These are phyloP conservation scores for Brachyhypopomus gauderio DNA, from an alignment of 2,113 vertebrate species.

Conservation along the genomic window DNA sequence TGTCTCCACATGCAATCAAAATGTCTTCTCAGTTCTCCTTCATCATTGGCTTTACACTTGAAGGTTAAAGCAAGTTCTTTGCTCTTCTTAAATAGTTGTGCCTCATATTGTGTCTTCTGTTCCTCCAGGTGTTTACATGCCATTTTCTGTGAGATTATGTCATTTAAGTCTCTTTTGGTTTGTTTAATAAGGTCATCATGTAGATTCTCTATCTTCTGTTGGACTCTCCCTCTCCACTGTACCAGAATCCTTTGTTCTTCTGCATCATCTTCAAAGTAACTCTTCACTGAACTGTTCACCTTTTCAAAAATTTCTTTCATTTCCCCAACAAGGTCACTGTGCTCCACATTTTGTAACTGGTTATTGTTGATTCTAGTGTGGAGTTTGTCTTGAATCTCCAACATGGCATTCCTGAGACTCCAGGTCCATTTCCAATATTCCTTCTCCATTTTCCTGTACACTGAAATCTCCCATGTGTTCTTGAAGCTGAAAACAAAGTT, in stretches of 20 bases:
- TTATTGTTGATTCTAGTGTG: conserved; percentile 58
- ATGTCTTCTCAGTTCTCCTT: neutral
- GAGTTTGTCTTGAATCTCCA: conserved; percentile 61
- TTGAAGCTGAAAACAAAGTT: conserved; percentile 72
- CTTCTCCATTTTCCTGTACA: conserved; percentile 59
- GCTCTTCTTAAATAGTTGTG: neutral
- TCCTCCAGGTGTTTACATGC: neutral
- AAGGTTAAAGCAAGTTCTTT: neutral
- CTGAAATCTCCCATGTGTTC: conserved; percentile 66
- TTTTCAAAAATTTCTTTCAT: conserved; percentile 33
- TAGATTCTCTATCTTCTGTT: neutral
- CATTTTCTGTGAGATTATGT: neutral
- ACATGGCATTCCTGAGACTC: conserved; percentile 58
- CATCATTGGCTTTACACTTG: neutral
- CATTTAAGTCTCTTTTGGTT: neutral
- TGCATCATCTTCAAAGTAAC: conserved; percentile 60
- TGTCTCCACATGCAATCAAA: neutral
- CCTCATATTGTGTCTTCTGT: neutral
- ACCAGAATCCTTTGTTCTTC: conserved; percentile 59
- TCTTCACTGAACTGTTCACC: conserved; percentile 53
- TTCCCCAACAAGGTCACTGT: neutral
- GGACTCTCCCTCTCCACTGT: conserved; percentile 60
- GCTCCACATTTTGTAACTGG: conserved; percentile 7
- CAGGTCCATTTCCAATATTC: conserved; percentile 19
- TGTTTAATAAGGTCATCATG: neutral